phyloP scores from a whole-genome alignment of 2,113 vertebrate genomes.

The Lamprologus sp. region DNA sequence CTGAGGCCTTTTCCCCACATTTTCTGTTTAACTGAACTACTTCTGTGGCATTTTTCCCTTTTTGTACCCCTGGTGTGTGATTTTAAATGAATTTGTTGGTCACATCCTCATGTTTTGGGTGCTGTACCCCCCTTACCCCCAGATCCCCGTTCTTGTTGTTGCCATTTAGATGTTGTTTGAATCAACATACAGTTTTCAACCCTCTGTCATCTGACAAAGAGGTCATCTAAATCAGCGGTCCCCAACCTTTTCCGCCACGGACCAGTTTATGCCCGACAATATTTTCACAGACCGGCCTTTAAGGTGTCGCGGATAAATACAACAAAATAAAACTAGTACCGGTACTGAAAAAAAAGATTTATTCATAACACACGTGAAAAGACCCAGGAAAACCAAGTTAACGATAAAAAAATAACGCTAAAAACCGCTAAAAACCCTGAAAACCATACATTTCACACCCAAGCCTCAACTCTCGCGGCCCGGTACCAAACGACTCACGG shows the following conservation, averaged over 20 bases:
- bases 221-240: neutral
- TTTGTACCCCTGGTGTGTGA: neutral
- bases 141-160: rapidly evolving
- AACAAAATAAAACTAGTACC: neutral
- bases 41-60: neutral
- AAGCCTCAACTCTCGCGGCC: rapidly evolving
- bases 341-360: rapidly evolving
- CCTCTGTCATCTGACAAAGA: neutral
- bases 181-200: neutral
- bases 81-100: neutral
- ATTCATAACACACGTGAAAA: too few relatives aligned
- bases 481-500: rapidly evolving
- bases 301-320: neutral
- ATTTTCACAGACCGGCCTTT: neutral
- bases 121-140: neutral
- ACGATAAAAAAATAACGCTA: rapidly evolving
- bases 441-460: rapidly evolving
- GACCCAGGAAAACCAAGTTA: too few relatives aligned
- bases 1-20: neutral
- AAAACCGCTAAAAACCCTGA: neutral
- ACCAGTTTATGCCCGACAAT: rapidly evolving
- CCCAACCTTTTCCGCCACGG: rapidly evolving
- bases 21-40: neutral
- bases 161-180: neutral
- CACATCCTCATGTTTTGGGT: neutral